Evolutionary conservation across 2,113 vertebrate genomes (phyloP).

Genomic region (Mandrillus leucophaeus): DNA sequence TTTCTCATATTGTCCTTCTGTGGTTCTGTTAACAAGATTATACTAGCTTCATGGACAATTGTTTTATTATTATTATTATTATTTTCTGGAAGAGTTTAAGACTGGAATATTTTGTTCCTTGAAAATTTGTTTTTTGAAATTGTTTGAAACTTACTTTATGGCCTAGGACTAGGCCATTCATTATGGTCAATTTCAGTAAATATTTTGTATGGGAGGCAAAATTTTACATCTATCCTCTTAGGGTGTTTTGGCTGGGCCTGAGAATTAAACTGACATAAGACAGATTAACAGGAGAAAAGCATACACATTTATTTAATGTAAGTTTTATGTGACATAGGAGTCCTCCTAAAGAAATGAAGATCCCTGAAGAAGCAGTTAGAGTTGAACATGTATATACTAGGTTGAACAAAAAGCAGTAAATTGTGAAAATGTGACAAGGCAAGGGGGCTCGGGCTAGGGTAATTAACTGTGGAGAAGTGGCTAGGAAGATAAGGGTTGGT

Average conservation of each 20-base stretch:
- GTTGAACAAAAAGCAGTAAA: neutral
- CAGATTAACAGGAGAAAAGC: neutral
- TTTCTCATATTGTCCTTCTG: neutral
- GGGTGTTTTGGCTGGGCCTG: neutral
- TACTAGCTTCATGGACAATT: neutral
- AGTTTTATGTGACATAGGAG: neutral
- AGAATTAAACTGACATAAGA: neutral
- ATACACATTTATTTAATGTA: neutral
- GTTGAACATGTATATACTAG: neutral
- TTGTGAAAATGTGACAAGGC: neutral
- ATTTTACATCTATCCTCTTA: neutral
- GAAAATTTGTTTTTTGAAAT: neutral
- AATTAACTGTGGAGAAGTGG: neutral
- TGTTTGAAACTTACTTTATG: neutral
- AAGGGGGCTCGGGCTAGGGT: too few species aligned
- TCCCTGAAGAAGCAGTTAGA: neutral
- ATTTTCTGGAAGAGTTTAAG: neutral
- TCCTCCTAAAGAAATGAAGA: neutral
- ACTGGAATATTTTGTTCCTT: neutral
- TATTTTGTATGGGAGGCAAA: neutral
- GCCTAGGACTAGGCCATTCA: neutral
- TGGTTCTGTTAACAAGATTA: neutral
- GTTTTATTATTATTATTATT: neutral
- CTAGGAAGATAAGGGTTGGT: neutral
- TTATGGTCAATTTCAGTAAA: neutral